Percentiles rank a stretch among this genome's conserved stretches.
Conservation (phyloP, 1,140 invertebrate genomes). For the Macrostomum lignano region DNA sequence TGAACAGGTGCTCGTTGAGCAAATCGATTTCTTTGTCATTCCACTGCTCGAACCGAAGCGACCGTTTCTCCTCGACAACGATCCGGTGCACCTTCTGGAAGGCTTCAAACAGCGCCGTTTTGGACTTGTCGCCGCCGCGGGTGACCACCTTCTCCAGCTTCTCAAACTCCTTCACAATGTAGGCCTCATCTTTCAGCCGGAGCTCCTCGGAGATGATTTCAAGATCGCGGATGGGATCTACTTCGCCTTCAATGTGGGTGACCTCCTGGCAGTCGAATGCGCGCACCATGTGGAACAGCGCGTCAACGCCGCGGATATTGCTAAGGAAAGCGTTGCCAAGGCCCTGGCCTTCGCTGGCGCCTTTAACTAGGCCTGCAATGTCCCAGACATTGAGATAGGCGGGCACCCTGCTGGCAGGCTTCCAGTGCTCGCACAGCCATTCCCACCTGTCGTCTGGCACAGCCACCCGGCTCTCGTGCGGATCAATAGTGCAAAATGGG, state of each 20-base stretch:
- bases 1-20: slow-evolving; percentile 74
- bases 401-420: slow-evolving; percentile 79
- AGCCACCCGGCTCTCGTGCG: slow-evolving; percentile 98
- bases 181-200: slow-evolving; percentile 61
- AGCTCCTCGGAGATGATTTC: slow-evolving; percentile 85
- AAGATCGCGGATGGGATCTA: slow-evolving; percentile 77
- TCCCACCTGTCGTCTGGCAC: slow-evolving; percentile 79
- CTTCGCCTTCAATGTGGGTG: slow-evolving; percentile 86
- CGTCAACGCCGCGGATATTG: slow-evolving; percentile 90
- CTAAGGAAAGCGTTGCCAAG: slow-evolving; percentile 91
- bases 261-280: slow-evolving; percentile 93
- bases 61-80: slow-evolving; percentile 60
- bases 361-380: slow-evolving; percentile 89
- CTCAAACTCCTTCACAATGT: slow-evolving; percentile 45
- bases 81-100: slow-evolving; percentile 54
- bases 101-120: slow-evolving; percentile 72
- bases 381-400: slow-evolving; percentile 75
- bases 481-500: slow-evolving; percentile 98
- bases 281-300: slow-evolving; percentile 82
- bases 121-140: slow-evolving; percentile 72
- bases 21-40: slow-evolving; percentile 74
- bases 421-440: slow-evolving; percentile 66
- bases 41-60: slow-evolving; percentile 69
- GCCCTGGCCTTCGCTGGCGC: slow-evolving; percentile 84
- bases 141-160: slow-evolving; percentile 56